Conservation (phyloP, 2,888 invertebrate species). For the Cheilosia pagana region DNA sequence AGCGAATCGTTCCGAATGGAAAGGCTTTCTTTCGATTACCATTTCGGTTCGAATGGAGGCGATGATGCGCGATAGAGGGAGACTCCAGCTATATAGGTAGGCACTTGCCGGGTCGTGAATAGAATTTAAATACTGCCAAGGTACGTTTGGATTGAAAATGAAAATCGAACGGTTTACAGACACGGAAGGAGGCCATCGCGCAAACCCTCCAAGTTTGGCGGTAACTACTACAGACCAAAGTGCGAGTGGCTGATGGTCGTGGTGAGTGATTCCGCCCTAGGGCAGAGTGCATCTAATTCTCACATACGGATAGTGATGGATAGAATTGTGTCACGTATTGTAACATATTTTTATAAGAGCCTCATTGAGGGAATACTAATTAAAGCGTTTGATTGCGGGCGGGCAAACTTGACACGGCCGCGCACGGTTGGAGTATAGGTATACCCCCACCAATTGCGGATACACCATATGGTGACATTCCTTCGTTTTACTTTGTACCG, state of each 20-base stretch:
- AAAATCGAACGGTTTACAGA: slow-evolving; percentile 69
- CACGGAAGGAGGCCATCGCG: slow-evolving; percentile 61
- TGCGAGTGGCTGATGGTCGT: slow-evolving; percentile 7
- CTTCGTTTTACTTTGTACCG: slow-evolving; percentile 38
- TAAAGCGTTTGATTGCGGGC: slow-evolving; percentile 45
- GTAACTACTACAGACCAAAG: slow-evolving; percentile 13
- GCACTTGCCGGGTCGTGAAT: slow-evolving; percentile 54
- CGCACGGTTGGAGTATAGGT: slow-evolving; percentile 2
- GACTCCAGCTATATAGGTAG: slow-evolving; percentile 21
- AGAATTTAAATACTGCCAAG: slow-evolving; percentile 40
- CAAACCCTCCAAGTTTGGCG: slow-evolving; percentile 57
- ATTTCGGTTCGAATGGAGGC: slow-evolving; percentile 37
- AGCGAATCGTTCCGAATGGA: slow-evolving; percentile 26
- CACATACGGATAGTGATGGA: slow-evolving; percentile 41
- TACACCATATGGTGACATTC: slow-evolving; percentile 56
- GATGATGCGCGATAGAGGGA: slow-evolving; percentile 43
- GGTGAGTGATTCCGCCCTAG: slow-evolving; percentile 59
- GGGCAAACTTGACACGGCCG: slow-evolving; percentile 19
- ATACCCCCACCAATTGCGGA: slow-evolving; percentile 32
- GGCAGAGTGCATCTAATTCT: slow-evolving; percentile 35
- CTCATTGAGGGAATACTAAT: slow-evolving; percentile 68
- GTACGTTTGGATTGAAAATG: slow-evolving; percentile 62
- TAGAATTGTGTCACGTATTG: slow-evolving; percentile 76
- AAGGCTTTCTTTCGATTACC: slow-evolving; percentile 69
- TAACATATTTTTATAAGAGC: slow-evolving; percentile 71